Percentiles rank a stretch among this genome's conserved stretches.
Evolutionary conservation across 2,797 vertebrate genomes (phyloP).

Genomic region (Bradypodion ventrale): DNA sequence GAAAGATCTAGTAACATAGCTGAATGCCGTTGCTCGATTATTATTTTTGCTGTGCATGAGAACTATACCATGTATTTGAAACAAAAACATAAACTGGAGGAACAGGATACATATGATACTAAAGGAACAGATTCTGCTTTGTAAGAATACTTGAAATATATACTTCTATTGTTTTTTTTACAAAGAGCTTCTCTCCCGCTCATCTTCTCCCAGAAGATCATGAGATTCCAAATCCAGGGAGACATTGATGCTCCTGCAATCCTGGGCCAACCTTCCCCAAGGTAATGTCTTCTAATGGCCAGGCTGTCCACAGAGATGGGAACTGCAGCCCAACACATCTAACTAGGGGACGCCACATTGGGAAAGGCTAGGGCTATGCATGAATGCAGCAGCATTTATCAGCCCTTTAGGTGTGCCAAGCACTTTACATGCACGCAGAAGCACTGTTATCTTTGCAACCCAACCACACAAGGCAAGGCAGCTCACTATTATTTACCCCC

Average conservation of each 20-base stretch:
- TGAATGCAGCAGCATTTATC: neutral
- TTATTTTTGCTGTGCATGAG: neutral
- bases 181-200: neutral
- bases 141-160: neutral
- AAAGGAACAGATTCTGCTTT: neutral
- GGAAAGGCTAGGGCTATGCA: neutral
- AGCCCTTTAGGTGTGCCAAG: neutral
- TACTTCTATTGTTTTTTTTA: neutral
- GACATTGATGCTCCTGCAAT: neutral
- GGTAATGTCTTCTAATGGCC: too few relatives aligned
- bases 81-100: neutral
- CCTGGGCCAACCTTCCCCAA: neutral
- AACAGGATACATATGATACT: neutral
- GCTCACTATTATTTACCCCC: neutral
- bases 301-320: too few relatives aligned
- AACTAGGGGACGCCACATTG: neutral
- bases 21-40: neutral
- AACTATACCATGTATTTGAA: neutral
- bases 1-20: neutral
- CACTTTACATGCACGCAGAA: too few relatives aligned
- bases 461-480: neutral
- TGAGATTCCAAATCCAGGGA: neutral
- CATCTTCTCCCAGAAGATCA: neutral
- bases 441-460: neutral
- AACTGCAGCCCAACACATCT: neutral